Base-by-base conservation (phyloP, 2,797 vertebrate genomes). In the Sparidentex hasta region DNA sequence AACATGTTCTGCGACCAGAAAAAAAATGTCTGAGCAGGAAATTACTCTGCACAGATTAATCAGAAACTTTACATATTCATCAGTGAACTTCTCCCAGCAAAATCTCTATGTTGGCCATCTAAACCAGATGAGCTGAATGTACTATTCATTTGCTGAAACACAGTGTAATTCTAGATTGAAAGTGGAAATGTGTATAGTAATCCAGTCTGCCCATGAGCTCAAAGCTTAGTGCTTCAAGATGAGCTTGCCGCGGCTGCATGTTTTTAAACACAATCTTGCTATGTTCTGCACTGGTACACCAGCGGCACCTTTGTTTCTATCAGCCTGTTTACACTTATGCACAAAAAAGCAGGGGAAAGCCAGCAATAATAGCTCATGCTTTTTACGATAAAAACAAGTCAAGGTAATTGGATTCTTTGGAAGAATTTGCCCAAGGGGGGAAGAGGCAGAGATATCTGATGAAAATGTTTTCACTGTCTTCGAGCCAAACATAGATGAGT, bases 1-100 rank as follows among this genome's bases (percentile, higher is more conserved):
- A 81, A 89, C 90, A 88, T 90, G 90, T 84, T 90, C 73, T 85
- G 47, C 43, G 74, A 90, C 67, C 84, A 89, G 81, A 84, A 81
- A 83, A 83, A 83, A 87, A 82, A 86, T 74, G 86, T 87, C 86
- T 86, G 76, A 66, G 68, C 81, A 87, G 84, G 81, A 93, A 91
- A 92, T 92, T 83, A 80, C 81, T 84, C 67, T 65, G 74, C 69
- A 43, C 48, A 76, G 81, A 90, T 75, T 87, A 92, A 90, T 85
- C 86, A 76, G 50, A 43, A 77, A 83, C 80, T 84, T 84, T 71
- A 87, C 87, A 89, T 87, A 79, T 82, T 89, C 78, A 82, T 91
- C 73, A 74, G 82, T 38, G 23, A 70, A 55, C 59, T 62, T 83
- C 76, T 56, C 27, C 41, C 25, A 46, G 65, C 64, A 29, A 82